Percentiles rank a stretch among this genome's conserved stretches.
Conservation (phyloP, 2,888 invertebrate species). For the Danaus chrysippus region DNA sequence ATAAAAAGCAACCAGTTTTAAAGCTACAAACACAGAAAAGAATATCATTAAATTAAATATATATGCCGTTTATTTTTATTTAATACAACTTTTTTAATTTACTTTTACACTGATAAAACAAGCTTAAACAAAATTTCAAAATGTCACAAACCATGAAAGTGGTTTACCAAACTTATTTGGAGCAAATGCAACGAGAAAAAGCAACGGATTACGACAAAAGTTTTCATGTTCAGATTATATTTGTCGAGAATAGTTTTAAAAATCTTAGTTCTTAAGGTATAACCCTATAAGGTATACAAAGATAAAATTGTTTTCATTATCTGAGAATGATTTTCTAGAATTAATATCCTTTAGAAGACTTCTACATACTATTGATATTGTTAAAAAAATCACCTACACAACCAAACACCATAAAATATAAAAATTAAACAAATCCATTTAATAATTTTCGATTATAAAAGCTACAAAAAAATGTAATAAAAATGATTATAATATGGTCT, state of each 20-base stretch:
- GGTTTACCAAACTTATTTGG: constrained; percentile 27
- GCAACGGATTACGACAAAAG: constrained; percentile 21
- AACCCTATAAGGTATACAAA: no score
- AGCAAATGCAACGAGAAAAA: constrained; percentile 29
- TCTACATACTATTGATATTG: constrained; percentile 16
- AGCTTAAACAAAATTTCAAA: constrained; percentile 25
- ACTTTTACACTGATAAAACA: constrained; percentile 23
- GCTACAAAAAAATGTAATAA: no score
- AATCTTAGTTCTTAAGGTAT: neutral
- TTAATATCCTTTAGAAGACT: neutral
- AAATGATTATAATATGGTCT: neutral
- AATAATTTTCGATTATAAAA: no score
- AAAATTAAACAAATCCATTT: no score
- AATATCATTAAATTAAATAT: no score
- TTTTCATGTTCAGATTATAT: constrained; percentile 4
- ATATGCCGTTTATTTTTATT: neutral
- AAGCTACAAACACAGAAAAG: no score
- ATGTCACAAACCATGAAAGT: constrained; percentile 30
- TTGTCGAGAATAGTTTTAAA: neutral
- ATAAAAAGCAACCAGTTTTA: no score
- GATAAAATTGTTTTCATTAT: no score
- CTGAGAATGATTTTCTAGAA: no score
- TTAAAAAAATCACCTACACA: neutral
- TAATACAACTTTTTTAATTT: constrained; percentile 16
- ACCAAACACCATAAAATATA: no score